Evolutionary conservation across 2,113 vertebrate genomes (phyloP).

Genomic region (Romanogobio albipinnatus): DNA sequence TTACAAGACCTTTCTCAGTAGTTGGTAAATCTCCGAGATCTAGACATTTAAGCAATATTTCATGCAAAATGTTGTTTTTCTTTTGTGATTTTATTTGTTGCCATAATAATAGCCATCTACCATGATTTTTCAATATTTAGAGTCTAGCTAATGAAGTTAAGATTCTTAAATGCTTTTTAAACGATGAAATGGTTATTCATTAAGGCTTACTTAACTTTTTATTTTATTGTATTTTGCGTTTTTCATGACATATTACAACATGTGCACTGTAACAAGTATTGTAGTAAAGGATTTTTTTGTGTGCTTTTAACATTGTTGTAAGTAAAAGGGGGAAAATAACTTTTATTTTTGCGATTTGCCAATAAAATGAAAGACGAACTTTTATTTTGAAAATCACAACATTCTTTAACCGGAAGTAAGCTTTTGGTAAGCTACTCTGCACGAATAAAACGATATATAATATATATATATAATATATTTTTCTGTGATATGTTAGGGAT

Average conservation of each 20-base stretch:
- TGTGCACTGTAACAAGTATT: neutral
- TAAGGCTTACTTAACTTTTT: neutral
- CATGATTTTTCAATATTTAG: neutral
- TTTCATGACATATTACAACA: neutral
- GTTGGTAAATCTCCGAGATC: neutral
- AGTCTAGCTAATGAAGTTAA: neutral
- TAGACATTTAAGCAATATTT: neutral
- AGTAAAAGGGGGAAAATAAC: neutral
- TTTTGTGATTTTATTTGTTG: neutral
- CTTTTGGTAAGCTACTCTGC: neutral
- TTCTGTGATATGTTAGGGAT: neutral
- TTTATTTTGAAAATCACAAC: conserved; percentile 7
- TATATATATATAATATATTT: neutral
- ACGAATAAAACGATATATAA: neutral
- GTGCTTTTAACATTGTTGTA: neutral
- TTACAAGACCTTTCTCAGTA: neutral
- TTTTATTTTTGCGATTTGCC: too few relatives aligned
- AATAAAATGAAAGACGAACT: neutral
- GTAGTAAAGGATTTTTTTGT: neutral
- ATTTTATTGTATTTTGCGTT: neutral
- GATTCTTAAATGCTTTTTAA: conserved; percentile 1
- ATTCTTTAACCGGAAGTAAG: neutral
- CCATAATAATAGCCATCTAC: neutral
- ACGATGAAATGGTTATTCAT: neutral
- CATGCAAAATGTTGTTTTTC: neutral